Percentiles rank a stretch among this genome's conserved stretches.
Conservation (phyloP, 1,140 invertebrate species). For the Mycetomoellerius zeteki region DNA sequence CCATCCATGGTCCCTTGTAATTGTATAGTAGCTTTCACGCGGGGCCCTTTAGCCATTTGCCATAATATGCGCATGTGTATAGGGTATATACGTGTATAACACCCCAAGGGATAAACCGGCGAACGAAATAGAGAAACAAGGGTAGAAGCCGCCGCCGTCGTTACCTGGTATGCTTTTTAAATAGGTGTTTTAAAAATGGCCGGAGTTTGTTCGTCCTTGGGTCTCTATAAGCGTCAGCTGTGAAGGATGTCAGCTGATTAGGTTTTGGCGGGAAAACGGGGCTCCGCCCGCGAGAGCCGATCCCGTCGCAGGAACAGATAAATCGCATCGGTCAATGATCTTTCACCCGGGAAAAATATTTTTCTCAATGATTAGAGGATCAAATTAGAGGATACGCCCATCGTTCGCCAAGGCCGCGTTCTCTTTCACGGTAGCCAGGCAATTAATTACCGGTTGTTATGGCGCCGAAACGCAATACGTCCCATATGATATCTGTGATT, state of each 20-base stretch:
- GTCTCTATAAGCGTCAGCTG: conserved; percentile 55
- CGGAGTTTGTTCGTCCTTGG: conserved; percentile 41
- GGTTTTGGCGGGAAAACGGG: conserved; percentile 74
- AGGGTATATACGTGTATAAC: background rate
- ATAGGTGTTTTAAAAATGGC: conserved; percentile 81
- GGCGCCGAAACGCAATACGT: background rate
- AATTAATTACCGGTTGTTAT: conserved; percentile 19
- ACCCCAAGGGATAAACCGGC: conserved; percentile 38
- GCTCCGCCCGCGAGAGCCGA: background rate
- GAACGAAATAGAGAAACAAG: conserved; percentile 37
- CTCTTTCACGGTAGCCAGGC: conserved; percentile 7
- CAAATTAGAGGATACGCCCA: background rate
- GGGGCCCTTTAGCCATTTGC: background rate
- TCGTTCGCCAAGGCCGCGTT: background rate
- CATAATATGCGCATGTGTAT: too few species aligned
- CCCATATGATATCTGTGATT: too few species aligned
- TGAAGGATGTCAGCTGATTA: conserved; percentile 73
- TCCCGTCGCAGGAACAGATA: background rate
- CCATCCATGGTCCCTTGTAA: background rate
- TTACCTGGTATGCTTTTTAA: conserved; percentile 73
- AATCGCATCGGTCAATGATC: background rate
- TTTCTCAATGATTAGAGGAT: background rate
- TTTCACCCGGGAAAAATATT: background rate
- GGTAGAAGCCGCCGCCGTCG: conserved; percentile 8
- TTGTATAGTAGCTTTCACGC: background rate